Evolutionary conservation across 2,113 vertebrate species (phyloP).

Genomic region (Notothenia coriiceps): DNA sequence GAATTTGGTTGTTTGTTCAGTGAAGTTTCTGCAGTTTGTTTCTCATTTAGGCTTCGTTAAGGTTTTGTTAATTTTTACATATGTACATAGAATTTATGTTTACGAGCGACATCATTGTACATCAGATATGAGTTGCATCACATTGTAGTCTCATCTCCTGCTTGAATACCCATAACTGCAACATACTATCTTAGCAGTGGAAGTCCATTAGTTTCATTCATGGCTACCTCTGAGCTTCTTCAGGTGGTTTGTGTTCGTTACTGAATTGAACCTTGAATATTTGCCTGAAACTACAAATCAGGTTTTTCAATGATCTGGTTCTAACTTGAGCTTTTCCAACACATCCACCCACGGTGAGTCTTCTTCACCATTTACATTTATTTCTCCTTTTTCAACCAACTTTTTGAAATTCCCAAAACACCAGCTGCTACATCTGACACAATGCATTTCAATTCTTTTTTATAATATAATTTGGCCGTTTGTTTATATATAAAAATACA

Average conservation of each 20-base stretch:
- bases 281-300: constrained; percentile 35
- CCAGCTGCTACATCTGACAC: constrained; percentile 60
- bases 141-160: constrained; percentile 17
- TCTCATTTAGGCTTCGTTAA: constrained; percentile 29
- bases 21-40: constrained; percentile 48
- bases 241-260: constrained; percentile 14
- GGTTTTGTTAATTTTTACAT: constrained; percentile 44
- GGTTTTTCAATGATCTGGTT: constrained; percentile 12
- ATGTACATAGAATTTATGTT: constrained; percentile 66
- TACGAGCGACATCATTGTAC: constrained; percentile 56
- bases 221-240: constrained; percentile 28
- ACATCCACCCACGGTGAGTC: background rate
- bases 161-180: constrained; percentile 46
- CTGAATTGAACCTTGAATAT: constrained; percentile 50
- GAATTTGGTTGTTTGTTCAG: constrained; percentile 44
- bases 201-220: constrained; percentile 38
- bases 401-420: constrained; percentile 13
- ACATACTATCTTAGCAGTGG: constrained; percentile 11
- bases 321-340: constrained; percentile 11
- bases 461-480: constrained; percentile 60
- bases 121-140: constrained; percentile 32
- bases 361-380: constrained; percentile 19
- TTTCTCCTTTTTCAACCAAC: constrained; percentile 6
- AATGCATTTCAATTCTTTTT: constrained; percentile 74
- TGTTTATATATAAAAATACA: constrained; percentile 80